phyloP scores from a whole-genome alignment of 2,113 vertebrate species.

The Asarcornis scutulata region DNA sequence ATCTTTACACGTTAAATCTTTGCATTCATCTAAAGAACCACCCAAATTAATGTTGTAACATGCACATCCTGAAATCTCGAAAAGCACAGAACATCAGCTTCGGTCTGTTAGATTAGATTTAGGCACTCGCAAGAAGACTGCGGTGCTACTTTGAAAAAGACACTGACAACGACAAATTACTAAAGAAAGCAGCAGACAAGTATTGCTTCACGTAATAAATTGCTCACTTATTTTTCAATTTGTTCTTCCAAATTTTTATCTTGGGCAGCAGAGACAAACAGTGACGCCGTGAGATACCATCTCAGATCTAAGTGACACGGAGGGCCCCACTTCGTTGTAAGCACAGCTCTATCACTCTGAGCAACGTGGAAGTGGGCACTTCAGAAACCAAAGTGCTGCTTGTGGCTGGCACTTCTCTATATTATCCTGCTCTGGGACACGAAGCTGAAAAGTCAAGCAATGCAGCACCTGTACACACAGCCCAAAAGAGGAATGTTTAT shows the following conservation, averaged over 20 bases:
- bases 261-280: constrained; percentile 48
- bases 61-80: not conserved
- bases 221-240: constrained; percentile 60
- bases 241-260: constrained; percentile 64
- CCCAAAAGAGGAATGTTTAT: not conserved
- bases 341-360: not conserved
- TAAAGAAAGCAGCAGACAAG: constrained; percentile 33
- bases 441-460: not conserved
- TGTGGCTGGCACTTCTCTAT: not conserved
- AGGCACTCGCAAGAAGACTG: constrained; percentile 30
- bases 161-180: constrained; percentile 60
- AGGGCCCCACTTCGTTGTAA: not conserved
- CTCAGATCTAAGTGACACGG: not conserved
- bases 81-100: not conserved
- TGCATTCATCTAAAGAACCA: constrained; percentile 33
- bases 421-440: not conserved
- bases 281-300: constrained; percentile 2
- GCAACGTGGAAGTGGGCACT: not conserved
- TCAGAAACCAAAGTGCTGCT: not conserved
- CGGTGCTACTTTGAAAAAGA: not conserved
- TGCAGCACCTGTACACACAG: not conserved
- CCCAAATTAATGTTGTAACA: not conserved
- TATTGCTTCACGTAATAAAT: constrained; percentile 28
- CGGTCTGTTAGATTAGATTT: not conserved
- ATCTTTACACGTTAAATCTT: not conserved